phyloP scores from a whole-genome alignment of 2,113 vertebrate species.

The Aptenodytes patagonicus region DNA sequence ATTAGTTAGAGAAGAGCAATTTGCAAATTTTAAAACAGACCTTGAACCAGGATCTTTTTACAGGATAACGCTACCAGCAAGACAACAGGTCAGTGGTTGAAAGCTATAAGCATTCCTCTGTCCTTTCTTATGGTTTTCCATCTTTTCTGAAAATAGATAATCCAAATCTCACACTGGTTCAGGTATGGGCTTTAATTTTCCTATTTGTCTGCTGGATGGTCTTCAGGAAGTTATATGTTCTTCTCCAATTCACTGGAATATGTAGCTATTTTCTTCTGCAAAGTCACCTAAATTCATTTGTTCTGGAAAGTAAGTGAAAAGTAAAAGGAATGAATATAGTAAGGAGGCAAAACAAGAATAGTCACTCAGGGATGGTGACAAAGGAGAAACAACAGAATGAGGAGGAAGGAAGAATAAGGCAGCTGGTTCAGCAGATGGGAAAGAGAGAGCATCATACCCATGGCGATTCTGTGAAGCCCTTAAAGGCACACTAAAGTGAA shows the following conservation, averaged over 20 bases:
- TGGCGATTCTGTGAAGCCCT: not conserved
- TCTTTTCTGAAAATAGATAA: conserved; percentile 8
- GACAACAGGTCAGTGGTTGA: conserved; percentile 44
- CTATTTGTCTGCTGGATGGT: not conserved
- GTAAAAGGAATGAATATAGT: not conserved
- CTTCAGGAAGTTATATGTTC: not conserved
- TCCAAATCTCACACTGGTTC: not conserved
- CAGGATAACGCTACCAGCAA: conserved; percentile 29
- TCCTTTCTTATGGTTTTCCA: conserved; percentile 1
- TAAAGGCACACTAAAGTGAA: not conserved
- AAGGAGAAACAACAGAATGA: not conserved
- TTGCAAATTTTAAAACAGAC: conserved; percentile 59
- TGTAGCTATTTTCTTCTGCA: not conserved
- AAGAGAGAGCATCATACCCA: not conserved
- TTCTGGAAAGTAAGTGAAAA: not conserved
- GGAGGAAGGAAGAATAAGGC: not conserved
- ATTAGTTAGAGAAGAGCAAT: conserved; percentile 39
- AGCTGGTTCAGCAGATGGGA: not conserved
- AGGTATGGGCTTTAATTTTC: not conserved
- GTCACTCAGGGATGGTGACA: not conserved
- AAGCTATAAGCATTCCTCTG: conserved; percentile 39
- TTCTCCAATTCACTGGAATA: not conserved
- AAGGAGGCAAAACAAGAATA: not conserved
- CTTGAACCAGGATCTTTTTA: conserved; percentile 56
- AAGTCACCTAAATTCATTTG: not conserved